Base-by-base conservation (phyloP, 2,888 invertebrate genomes). In the Endotricha flammealis region DNA sequence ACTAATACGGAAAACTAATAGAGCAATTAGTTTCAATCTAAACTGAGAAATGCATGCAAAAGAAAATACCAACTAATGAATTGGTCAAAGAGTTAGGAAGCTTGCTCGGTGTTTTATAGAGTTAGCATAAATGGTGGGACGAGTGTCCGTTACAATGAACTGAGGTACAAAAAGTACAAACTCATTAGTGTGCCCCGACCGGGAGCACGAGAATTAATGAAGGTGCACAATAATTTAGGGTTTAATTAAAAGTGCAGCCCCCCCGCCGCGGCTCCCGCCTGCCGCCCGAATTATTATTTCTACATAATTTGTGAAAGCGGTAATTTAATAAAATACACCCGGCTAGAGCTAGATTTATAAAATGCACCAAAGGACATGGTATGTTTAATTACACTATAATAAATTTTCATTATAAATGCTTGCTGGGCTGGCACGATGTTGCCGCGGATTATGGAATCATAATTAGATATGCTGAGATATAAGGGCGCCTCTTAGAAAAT, bases 191-290 rank as follows among this genome's bases (percentile, higher is more conserved):
- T 61, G 56, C 59, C 57, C 63, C 66, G 69, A 73, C 73, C 81
- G 66, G 85, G 77, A 81, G 83, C 81, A 63, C 66, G 71, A 63
- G 79, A 83, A 83, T 83, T 82, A 85, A 85, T 85, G 81, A 79
- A 86, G 82, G 83, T 78, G 82, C 81, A 80, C 83, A 81, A 83
- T 86, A 85, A 86, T 82, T 86, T 83, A 85, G 80, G 77, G 76
- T 85, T 86, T 85, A 85, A 86, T 85, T 85, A 85, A 85, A 85
- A 85, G 80, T 82, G 79, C 75, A 70, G 75, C 74, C 65, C 75
- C 85, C 85, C 68, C 67, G 83, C 53, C 80, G 53, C 67, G 69
- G 72, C 74, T 65, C 69, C 65, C 65, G 57, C 59, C 55, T 44
- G 53, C 49, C 60, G 48, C 39, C 65, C 64, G 59, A 68, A 72